Evolutionary conservation across 2,113 vertebrate species (phyloP).

Genomic region (Nycticebus coucang): DNA sequence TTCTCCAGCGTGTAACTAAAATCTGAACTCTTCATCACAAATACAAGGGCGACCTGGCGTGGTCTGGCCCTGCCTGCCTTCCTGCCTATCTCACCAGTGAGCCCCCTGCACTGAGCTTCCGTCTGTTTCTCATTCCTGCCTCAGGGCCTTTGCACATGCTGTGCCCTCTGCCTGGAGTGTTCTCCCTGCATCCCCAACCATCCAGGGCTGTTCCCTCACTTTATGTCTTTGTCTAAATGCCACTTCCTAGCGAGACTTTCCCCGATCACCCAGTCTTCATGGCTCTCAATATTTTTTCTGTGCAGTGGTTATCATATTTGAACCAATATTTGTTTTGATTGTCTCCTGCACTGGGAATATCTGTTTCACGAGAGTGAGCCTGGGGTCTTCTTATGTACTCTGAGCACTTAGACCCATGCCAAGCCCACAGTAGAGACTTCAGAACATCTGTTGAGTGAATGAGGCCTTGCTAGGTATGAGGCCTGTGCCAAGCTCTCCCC

Average conservation of each 20-base stretch:
- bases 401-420: not conserved
- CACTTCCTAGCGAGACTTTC: not conserved
- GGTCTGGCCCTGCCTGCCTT: rapidly evolving
- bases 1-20: not conserved
- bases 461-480: not conserved
- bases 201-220: not conserved
- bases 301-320: not conserved
- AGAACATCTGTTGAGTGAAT: not conserved
- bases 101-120: rapidly evolving
- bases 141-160: constrained; percentile 1
- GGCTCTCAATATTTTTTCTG: not conserved
- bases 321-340: not conserved
- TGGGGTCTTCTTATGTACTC: not conserved
- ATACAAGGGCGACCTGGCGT: not conserved
- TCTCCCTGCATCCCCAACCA: not conserved
- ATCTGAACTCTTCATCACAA: not conserved
- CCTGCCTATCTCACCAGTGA: rapidly evolving
- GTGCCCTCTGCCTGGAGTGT: not conserved
- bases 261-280: not conserved
- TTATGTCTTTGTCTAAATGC: not conserved
- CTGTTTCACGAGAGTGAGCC: not conserved
- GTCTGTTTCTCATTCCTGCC: not conserved
- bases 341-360: not conserved
- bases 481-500: not conserved
- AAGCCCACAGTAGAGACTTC: not conserved